Percentiles rank a stretch among this genome's conserved stretches.
Evolutionary conservation across 1,140 invertebrate species (phyloP).

Genomic region (Drosophila bipectinata): DNA sequence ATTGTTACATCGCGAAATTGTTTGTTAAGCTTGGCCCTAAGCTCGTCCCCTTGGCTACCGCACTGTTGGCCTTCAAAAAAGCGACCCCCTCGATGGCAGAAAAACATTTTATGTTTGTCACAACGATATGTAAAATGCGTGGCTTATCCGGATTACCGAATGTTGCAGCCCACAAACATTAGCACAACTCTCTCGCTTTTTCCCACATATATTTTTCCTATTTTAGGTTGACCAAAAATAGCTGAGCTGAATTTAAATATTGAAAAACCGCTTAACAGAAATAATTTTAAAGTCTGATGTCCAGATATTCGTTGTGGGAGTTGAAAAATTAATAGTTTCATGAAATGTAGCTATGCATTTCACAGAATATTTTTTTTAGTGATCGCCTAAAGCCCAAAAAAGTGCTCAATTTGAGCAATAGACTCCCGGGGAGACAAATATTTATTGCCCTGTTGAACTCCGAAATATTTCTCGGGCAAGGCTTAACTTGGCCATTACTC

Average conservation of each 20-base stretch:
- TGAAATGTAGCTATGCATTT: not conserved
- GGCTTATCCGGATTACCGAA: constrained; percentile 60
- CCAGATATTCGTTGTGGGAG: too few species aligned
- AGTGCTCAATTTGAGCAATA: constrained; percentile 22
- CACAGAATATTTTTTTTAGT: not conserved
- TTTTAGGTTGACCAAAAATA: constrained; percentile 3
- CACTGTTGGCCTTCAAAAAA: not conserved
- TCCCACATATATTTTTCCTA: constrained; percentile 3
- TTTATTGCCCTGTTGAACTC: constrained; percentile 55
- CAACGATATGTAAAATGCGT: constrained; percentile 64
- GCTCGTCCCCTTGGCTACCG: constrained; percentile 14
- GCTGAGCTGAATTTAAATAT: constrained; percentile 5
- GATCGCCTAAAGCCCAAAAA: not conserved
- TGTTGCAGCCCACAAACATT: constrained; percentile 53
- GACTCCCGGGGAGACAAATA: constrained; percentile 44
- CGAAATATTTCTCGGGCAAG: constrained; percentile 49
- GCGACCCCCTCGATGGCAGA: constrained; percentile 4
- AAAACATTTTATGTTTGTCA: constrained; percentile 33
- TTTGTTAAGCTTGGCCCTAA: constrained; percentile 53
- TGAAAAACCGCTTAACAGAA: not conserved
- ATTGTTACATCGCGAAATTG: constrained; percentile 56
- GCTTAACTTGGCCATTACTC: constrained; percentile 47
- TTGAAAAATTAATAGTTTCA: constrained; percentile 10
- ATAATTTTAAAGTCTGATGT: not conserved
- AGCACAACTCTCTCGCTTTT: constrained; percentile 18